phyloP scores from a whole-genome alignment of 2,113 vertebrate species.

The Polypterus senegalus region DNA sequence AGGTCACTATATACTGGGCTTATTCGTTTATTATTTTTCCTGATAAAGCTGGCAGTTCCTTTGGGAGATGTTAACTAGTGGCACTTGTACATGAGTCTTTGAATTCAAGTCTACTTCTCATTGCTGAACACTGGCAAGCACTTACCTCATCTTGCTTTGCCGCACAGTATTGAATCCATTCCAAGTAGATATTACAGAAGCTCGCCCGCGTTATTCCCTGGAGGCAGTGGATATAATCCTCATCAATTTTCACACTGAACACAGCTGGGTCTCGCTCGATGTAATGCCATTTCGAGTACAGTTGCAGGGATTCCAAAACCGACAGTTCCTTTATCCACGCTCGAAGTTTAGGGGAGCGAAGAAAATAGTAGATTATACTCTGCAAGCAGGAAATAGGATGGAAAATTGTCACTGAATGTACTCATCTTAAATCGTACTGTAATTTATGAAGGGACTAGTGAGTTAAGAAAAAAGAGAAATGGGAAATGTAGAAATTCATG shows the following conservation, averaged over 20 bases:
- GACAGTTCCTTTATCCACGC: slow-evolving; percentile 72
- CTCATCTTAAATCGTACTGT: not conserved
- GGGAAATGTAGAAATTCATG: too few species aligned
- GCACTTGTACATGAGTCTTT: not conserved
- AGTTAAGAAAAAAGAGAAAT: not conserved
- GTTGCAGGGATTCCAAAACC: slow-evolving; percentile 70
- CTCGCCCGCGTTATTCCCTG: slow-evolving; percentile 92
- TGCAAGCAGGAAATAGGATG: slow-evolving; percentile 33
- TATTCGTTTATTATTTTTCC: too few species aligned
- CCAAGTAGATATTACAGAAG: slow-evolving; percentile 88
- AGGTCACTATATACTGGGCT: too few species aligned
- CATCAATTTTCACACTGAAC: slow-evolving; percentile 87
- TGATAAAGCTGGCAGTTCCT: too few species aligned
- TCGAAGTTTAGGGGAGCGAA: slow-evolving; percentile 73
- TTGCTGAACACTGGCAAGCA: not conserved
- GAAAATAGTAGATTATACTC: slow-evolving; percentile 91
- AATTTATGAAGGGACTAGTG: not conserved
- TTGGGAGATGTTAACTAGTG: too few species aligned
- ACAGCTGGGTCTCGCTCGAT: slow-evolving; percentile 86
- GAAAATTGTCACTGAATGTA: not conserved
- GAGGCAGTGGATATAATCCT: slow-evolving; percentile 91
- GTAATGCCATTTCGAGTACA: slow-evolving; percentile 93
- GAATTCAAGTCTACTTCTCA: not conserved
- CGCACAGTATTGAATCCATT: slow-evolving; percentile 90
- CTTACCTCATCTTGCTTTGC: slow-evolving; percentile 68